phyloP scores from a whole-genome alignment of 37 sponge, comb jelly and placozoan genomes.

The Beroe forskalii region DNA sequence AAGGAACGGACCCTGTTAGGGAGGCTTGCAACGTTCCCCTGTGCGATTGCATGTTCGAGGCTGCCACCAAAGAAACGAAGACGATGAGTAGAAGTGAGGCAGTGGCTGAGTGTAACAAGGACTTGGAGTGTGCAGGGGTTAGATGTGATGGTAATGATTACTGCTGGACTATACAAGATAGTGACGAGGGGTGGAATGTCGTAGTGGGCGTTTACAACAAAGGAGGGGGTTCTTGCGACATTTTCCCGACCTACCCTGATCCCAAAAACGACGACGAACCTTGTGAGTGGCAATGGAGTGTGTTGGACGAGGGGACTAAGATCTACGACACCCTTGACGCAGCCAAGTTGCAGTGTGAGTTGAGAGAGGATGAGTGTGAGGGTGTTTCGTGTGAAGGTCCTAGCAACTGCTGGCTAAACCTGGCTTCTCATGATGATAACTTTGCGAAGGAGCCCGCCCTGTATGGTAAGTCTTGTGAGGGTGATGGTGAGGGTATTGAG shows the following conservation, averaged over 20 bases:
- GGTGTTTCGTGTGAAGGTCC: neutral
- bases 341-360: neutral
- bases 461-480: neutral
- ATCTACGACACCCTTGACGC: neutral
- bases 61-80: neutral
- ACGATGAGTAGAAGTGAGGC: neutral
- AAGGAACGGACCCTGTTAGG: neutral
- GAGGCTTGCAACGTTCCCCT: neutral
- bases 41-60: neutral
- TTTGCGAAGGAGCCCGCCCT: neutral
- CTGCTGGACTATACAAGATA: neutral
- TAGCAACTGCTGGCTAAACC: neutral
- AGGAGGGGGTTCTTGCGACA: neutral
- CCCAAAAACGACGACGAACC: neutral
- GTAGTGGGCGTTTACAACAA: neutral
- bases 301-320: neutral
- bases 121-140: neutral
- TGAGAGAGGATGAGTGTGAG: neutral
- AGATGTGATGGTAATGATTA: neutral
- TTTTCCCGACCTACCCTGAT: neutral
- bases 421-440: neutral
- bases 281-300: neutral
- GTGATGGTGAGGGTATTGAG: neutral
- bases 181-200: neutral
- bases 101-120: neutral